Base-by-base conservation (phyloP, 2,888 invertebrate genomes). In the Dryococelus australis region DNA sequence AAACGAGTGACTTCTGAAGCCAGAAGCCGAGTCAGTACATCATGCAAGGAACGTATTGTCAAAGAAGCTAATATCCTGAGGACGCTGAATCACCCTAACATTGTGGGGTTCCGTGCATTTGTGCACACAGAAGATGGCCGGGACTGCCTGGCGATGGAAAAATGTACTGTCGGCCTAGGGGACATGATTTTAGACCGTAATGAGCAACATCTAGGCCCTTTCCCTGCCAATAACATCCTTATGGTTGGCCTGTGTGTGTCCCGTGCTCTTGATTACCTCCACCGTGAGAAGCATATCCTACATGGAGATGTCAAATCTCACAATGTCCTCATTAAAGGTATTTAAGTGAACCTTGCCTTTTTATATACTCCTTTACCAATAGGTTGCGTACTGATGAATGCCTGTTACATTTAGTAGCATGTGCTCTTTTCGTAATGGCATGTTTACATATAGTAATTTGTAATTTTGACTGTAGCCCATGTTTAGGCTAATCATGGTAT, bases 241-340 rank as follows among this genome's bases (percentile, higher is more conserved):
- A 95, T 95, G 92, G 95, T 97, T 88, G 94, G 94, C 6, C 90
- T 92, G 83, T 96, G 97, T 91, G 93, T 97, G 86, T 93, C 95
- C 0, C 95, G 94, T 90, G 97, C 96, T 0, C 91, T 98, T 0
- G 94, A 96, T 91, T 97, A 97, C 92, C 92, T 98, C 3, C 98
- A 98, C 91, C 95, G 94, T 0, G 94, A 94, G 89, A 95, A 95
- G 86, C 93, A 94, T 86, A 92, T 97, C 81, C 92, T 98, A 13
- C 98, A 98, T 89, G 97, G 97, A 47, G 98, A 98, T 91, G 93
- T 98, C 79, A 97, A 98, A 92, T 97, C 97, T 0, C 96, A 95
- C 91, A 98, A 98, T 91, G 93, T 98, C 81, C 93, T 98, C 0
- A 93, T 97, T 0, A 96, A 97, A 89, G 92, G 92, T 89, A 90